Evolutionary conservation across 2,888 invertebrate genomes (phyloP).

Genomic region (Taenaris catops): DNA sequence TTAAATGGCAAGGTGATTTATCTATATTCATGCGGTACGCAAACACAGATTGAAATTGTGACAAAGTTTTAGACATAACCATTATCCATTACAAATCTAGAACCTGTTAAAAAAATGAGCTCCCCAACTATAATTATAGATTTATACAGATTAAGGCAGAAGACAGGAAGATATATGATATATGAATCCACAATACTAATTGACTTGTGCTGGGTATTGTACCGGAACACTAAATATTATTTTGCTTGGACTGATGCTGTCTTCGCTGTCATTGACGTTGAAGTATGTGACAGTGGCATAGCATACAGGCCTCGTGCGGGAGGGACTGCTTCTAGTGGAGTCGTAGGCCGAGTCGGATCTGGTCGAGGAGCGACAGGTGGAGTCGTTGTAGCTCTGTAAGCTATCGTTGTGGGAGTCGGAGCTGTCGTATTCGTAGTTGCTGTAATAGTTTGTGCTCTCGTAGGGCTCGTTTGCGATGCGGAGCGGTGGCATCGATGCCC

Average conservation of each 20-base stretch:
- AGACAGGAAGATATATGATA: too few species aligned
- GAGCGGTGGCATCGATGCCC: constrained; percentile 49
- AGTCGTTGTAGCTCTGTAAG: constrained; percentile 47
- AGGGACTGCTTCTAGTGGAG: constrained; percentile 58
- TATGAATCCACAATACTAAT: too few species aligned
- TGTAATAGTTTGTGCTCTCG: constrained; percentile 46
- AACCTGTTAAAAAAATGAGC: too few species aligned
- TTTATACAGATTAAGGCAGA: too few species aligned
- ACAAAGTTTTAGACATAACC: too few species aligned
- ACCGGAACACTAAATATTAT: too few species aligned
- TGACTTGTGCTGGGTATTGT: too few species aligned
- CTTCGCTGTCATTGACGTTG: constrained; percentile 67
- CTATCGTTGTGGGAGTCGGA: constrained; percentile 56
- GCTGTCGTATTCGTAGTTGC: constrained; percentile 58
- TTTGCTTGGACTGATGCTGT: constrained; percentile 70
- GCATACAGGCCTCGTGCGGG: constrained; percentile 45
- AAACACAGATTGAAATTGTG: too few species aligned
- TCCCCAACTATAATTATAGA: too few species aligned
- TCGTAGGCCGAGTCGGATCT: constrained; percentile 69
- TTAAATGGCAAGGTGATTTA: too few species aligned
- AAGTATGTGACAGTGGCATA: constrained; percentile 69
- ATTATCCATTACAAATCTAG: too few species aligned
- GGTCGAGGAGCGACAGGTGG: constrained; percentile 51
- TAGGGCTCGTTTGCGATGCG: constrained; percentile 40
- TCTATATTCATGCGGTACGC: too few species aligned